These are phyloP conservation scores for Ciona savignyi DNA, from an alignment of 23 tunicate species.

Conservation along the genomic window DNA sequence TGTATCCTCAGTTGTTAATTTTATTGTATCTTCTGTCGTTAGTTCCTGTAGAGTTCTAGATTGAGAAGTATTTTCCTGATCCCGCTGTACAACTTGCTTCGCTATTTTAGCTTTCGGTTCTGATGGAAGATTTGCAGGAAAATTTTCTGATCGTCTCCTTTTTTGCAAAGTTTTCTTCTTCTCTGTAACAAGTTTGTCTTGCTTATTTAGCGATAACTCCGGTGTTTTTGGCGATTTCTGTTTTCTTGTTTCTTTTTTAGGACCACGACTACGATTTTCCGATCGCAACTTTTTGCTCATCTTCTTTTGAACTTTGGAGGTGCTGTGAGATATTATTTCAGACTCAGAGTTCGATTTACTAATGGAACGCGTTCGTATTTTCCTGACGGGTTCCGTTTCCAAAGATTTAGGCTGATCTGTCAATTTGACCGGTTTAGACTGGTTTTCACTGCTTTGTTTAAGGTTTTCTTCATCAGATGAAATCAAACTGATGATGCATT, in stretches of 20 bases:
- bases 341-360: background rate
- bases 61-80: background rate
- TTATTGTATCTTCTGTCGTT: background rate
- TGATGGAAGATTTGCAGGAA: background rate
- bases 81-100: background rate
- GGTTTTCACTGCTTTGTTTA: no score
- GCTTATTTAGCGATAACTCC: no score
- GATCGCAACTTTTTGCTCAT: background rate
- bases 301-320: background rate
- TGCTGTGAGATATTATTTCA: background rate
- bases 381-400: no score
- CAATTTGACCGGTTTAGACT: no score
- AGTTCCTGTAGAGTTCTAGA: background rate
- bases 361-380: background rate
- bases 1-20: no score
- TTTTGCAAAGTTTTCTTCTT: background rate
- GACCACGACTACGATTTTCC: no score
- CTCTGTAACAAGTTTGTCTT: background rate
- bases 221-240: background rate
- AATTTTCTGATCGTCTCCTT: background rate
- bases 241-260: no score
- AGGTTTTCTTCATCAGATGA: no score
- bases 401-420: no score
- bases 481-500: no score
- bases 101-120: background rate